Evolutionary conservation across 2,113 vertebrate species (phyloP), one percentile per base, ranked within the genome.

Genomic region (Scalopus aquaticus): DNA sequence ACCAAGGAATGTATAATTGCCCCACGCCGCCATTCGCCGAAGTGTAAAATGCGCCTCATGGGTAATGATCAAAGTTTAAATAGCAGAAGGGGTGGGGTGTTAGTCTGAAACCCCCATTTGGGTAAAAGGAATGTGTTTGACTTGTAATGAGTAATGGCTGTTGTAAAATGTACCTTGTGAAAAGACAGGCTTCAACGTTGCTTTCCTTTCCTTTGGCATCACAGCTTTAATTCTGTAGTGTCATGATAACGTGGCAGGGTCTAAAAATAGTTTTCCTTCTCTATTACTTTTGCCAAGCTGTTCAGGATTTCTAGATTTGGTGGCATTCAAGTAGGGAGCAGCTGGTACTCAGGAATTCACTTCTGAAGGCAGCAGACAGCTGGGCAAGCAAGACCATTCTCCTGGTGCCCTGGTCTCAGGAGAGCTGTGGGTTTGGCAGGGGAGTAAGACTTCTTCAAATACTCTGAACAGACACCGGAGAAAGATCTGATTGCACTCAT

Each of bases 181-280:
- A 79, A 67, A 91, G 24, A 64, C 26, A 46, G 65, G 30, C 39
- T 11, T 26, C 13, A 64, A 17, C 39, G n/a, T 56, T 95, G 74
- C 26, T 73, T 8, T 64, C 67, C 92, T 78, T 82, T 78, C 67
- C 56, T 87, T 62, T 69, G 42, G 32, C 80, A 87, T 70, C 32
- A 28, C 51, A 30, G 58, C 32, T 24, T 95, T 73, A 12, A 69
- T n/a, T 82, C 65, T 32, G 32, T 16, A 28, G 80, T n/a, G 60
- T 67, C 1, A 1, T 69, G 51, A 54, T 86, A 67, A 54, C 35
- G 60, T 24, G 67, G 58, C 3, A 9, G 79, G 49, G 22, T 44
- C 74, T 95, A 69, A 77, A 93, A 95, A 96, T 39, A 83, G 62
- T 79, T 93, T 62, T 28, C 62, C 32, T 35, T 62, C 70, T 93